Conservation (phyloP, 2,888 invertebrate species). For the Trachelus troglodyta region DNA sequence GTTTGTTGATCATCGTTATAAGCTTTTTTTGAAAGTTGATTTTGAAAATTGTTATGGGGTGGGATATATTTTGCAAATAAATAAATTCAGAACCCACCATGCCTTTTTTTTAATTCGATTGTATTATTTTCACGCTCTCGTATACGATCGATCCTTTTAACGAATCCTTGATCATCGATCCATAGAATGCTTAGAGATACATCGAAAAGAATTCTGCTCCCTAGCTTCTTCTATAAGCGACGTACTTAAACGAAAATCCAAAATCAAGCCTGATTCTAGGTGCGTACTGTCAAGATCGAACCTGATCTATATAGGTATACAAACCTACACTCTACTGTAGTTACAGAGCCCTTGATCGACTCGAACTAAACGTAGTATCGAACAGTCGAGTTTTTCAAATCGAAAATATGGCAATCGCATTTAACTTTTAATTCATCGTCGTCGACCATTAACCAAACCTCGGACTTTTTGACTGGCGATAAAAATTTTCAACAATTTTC, state of each 20-base stretch:
- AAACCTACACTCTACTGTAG: constrained; percentile 4
- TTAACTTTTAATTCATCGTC: background rate
- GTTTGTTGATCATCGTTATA: background rate
- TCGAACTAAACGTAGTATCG: constrained; percentile 14
- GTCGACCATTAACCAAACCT: background rate
- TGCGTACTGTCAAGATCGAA: constrained; percentile 2
- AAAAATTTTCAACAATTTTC: background rate
- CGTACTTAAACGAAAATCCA: background rate
- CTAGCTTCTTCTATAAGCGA: constrained; percentile 8
- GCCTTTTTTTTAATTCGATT: background rate
- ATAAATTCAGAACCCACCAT: background rate
- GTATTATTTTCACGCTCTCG: background rate
- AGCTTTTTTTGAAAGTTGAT: background rate
- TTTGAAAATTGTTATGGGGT: background rate
- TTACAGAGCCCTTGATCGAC: constrained; percentile 9
- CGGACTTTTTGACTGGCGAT: background rate
- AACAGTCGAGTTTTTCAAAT: constrained; percentile 11
- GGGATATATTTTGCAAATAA: background rate
- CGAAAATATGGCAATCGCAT: constrained; percentile 3
- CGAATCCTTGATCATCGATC: background rate
- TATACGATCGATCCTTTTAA: background rate
- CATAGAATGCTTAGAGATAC: background rate
- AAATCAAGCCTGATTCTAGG: background rate
- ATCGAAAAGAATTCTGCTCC: background rate
- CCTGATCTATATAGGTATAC: constrained; percentile 4